A percentile compares a stretch with the other conserved stretches of the same genome.
Evolutionary conservation across 2,888 invertebrate genomes (phyloP).

Genomic region (Metalampra italica): DNA sequence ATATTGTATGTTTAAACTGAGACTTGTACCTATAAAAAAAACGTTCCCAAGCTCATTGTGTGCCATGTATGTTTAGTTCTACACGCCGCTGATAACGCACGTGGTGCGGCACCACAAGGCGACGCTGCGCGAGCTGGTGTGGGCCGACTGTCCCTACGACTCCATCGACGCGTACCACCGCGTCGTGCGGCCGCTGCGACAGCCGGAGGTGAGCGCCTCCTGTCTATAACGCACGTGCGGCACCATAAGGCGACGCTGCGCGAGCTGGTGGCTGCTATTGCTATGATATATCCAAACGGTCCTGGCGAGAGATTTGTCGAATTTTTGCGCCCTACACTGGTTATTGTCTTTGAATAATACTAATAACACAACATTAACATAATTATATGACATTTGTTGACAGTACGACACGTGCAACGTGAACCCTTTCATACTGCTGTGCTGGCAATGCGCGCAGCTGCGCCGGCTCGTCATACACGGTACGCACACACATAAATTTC

Average conservation of each 20-base stretch:
- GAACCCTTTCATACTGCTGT: slow-evolving; percentile 61
- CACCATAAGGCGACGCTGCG: slow-evolving; percentile 37
- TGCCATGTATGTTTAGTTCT: slow-evolving; percentile 30
- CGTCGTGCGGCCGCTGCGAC: slow-evolving; percentile 14
- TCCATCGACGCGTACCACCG: slow-evolving; percentile 23
- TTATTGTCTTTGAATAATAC: too few species aligned
- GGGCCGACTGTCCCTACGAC: slow-evolving; percentile 48
- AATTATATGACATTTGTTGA: not conserved
- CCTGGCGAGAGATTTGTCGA: too few species aligned
- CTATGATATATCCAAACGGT: too few species aligned
- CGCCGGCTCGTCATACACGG: slow-evolving; percentile 60
- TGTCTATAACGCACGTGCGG: slow-evolving; percentile 32
- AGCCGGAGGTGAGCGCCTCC: too few species aligned
- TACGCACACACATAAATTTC: too few species aligned
- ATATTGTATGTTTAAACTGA: too few species aligned
- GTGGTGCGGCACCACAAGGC: slow-evolving; percentile 35
- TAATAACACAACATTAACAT: too few species aligned
- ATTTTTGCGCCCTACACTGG: too few species aligned
- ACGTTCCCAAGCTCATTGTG: too few species aligned
- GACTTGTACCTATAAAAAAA: too few species aligned
- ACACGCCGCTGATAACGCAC: slow-evolving; percentile 41
- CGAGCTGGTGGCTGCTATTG: slow-evolving; percentile 53
- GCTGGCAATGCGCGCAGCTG: slow-evolving; percentile 61
- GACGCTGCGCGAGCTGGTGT: slow-evolving; percentile 47
- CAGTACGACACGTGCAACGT: slow-evolving; percentile 38